Evolutionary conservation across 2,113 vertebrate species (phyloP), one percentile per base, ranked within the genome.

Genomic region (Rhea pennata): DNA sequence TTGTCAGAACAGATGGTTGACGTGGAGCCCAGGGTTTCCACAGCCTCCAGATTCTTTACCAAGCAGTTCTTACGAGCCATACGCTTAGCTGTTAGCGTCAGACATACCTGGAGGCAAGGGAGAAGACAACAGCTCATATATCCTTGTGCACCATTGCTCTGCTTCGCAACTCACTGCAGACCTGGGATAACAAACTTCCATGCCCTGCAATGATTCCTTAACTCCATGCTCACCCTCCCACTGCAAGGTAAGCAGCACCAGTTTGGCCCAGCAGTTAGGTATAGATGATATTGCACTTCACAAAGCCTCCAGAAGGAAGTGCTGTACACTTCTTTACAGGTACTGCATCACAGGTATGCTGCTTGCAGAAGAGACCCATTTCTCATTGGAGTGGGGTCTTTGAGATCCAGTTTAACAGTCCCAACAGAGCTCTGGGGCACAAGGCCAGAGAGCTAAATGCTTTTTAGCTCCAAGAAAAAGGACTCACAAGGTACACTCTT

Each of bases 1-100:
- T 98, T 98, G 89, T 98, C 98, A 0, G 98, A 98, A 56, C 98
- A 98, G 94, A 98, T 98, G 67, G 98, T 98, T 23, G 98, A 98
- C 0, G 98, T 98, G 84, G 98, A 98, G 5, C 98, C 98, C 66
- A 98, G 54, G 23, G 98, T 98, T 94, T 98, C 98, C 96, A 98
- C 98, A 0, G 98, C 98, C 87, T 98, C 98, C 4, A 98, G 66
- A 93, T 98, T 98, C 96, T 98, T 98, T 79, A 98, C 98, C 59
- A 98, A 72, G 84, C 98, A 98, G 96, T 98, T 98, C 65, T 98
- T 98, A 44, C 98, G 97, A 9, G 98, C 98, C 98, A 98, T 98
- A 61, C 98, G 98, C 61, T 98, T 98, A 76, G 98, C 98, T 36
- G 98, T 98, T 46, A 98, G 98, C 4, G 98, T 98, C 95, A 98